Percentiles rank a stretch among this genome's conserved stretches.
phyloP scores from a whole-genome alignment of 2,888 invertebrate species.

The Drosophila cognata region DNA sequence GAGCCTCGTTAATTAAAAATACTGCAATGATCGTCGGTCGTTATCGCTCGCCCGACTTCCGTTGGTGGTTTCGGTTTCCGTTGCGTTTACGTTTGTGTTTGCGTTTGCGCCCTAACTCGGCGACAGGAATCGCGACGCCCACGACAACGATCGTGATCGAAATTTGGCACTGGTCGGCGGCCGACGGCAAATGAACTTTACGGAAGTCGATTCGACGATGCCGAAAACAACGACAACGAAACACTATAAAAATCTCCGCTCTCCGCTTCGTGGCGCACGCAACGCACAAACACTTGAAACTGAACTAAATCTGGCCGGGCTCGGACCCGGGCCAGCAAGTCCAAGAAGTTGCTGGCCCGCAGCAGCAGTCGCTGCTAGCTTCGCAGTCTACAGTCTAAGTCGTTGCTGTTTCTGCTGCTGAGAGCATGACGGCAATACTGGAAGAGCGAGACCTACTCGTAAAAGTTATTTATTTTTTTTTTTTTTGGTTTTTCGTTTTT shows the following conservation, averaged over 20 bases:
- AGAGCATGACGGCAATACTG: slow-evolving; percentile 64
- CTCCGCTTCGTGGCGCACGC: slow-evolving; percentile 82
- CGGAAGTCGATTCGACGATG: slow-evolving; percentile 69
- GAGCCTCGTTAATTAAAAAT: slow-evolving; percentile 77
- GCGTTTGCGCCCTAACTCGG: slow-evolving; percentile 40
- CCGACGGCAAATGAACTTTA: slow-evolving; percentile 74
- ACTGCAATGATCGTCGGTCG: slow-evolving; percentile 52
- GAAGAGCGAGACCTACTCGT: slow-evolving; percentile 60
- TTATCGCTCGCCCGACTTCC: slow-evolving; percentile 56
- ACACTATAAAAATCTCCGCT: slow-evolving; percentile 66
- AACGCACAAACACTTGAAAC: slow-evolving; percentile 84
- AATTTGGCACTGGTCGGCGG: slow-evolving; percentile 42
- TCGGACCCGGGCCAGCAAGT: slow-evolving; percentile 82
- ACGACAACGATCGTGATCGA: slow-evolving; percentile 59
- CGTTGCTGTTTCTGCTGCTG: slow-evolving; percentile 34
- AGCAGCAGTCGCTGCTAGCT: slow-evolving; percentile 51
- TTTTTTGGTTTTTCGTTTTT: slow-evolving; percentile 35
- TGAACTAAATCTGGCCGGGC: slow-evolving; percentile 83
- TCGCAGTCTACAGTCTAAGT: slow-evolving; percentile 48
- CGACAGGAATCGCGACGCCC: slow-evolving; percentile 74
- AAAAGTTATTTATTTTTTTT: slow-evolving; percentile 34
- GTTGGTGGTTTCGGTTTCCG: slow-evolving; percentile 57
- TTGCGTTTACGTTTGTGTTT: slow-evolving; percentile 35
- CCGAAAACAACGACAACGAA: slow-evolving; percentile 47
- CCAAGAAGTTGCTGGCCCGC: slow-evolving; percentile 84